A percentile compares a stretch with the other conserved stretches of the same genome.
Evolutionary conservation across 2,797 vertebrate genomes (phyloP).

Genomic region (Sarcoramphus papa): DNA sequence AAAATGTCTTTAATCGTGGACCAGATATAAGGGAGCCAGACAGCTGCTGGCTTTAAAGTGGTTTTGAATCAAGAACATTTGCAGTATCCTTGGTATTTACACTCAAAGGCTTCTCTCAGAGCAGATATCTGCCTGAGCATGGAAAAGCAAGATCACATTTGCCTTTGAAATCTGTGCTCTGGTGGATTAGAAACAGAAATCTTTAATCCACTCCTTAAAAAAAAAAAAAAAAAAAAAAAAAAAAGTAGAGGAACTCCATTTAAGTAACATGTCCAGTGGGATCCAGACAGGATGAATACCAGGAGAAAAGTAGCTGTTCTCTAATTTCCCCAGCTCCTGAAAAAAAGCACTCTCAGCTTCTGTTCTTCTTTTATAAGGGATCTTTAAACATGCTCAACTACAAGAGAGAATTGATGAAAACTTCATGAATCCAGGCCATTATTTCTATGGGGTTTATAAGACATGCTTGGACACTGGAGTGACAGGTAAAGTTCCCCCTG

Average conservation of each 20-base stretch:
- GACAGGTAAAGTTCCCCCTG: background rate
- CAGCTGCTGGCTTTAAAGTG: slow-evolving; percentile 27
- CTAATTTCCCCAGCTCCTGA: background rate
- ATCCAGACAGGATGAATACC: background rate
- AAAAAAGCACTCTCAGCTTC: background rate
- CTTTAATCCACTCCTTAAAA: background rate
- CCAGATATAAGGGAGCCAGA: background rate
- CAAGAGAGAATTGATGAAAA: background rate
- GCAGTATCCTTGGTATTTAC: slow-evolving; percentile 7
- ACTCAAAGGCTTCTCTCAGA: slow-evolving; percentile 30
- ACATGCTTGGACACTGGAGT: background rate
- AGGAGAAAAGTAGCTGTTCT: background rate
- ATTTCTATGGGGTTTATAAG: background rate
- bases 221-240: background rate
- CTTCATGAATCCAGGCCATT: background rate
- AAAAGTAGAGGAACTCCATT: background rate
- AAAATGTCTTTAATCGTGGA: background rate
- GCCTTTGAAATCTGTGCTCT: background rate
- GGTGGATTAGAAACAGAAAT: background rate
- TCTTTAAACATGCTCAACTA: background rate
- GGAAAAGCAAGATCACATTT: slow-evolving; percentile 9
- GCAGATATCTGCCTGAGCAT: background rate
- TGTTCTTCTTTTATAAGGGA: background rate
- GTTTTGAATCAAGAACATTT: slow-evolving; percentile 27
- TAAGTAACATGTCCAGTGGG: background rate